phyloP scores from a whole-genome alignment of 2,888 invertebrate species.

The Eupithecia abbreviata region DNA sequence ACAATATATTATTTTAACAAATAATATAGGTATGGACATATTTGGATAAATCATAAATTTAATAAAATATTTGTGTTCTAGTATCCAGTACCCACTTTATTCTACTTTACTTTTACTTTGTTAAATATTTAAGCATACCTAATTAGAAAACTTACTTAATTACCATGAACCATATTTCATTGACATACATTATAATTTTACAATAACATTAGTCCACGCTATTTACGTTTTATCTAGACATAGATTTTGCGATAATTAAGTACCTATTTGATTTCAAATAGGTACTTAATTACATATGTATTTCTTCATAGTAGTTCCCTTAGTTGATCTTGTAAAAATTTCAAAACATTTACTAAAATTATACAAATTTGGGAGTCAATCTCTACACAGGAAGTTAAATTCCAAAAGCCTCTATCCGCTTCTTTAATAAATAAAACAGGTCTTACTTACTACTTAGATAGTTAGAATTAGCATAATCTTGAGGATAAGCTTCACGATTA shows the following conservation, averaged over 20 bases:
- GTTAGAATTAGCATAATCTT: background rate
- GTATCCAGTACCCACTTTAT: background rate
- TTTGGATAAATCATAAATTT: background rate
- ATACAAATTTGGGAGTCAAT: background rate
- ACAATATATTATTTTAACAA: background rate
- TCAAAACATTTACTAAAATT: background rate
- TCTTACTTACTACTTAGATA: background rate
- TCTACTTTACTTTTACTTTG: background rate
- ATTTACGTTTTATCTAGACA: background rate
- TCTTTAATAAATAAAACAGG: background rate
- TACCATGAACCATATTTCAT: background rate
- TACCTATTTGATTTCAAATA: conserved; percentile 11
- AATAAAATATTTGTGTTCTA: background rate
- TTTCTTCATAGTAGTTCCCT: background rate
- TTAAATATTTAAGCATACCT: background rate
- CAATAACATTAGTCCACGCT: background rate
- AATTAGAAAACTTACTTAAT: background rate
- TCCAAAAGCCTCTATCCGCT: background rate
- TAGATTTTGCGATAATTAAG: conserved; percentile 12
- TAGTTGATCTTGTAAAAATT: background rate
- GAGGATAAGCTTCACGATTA: background rate
- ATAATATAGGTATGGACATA: background rate
- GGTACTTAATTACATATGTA: conserved; percentile 5
- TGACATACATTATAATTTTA: background rate
- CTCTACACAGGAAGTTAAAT: background rate